A percentile compares a stretch with the other conserved stretches of the same genome.
Evolutionary conservation across 2,113 vertebrate species (phyloP).

Genomic region (Pongo abelii): DNA sequence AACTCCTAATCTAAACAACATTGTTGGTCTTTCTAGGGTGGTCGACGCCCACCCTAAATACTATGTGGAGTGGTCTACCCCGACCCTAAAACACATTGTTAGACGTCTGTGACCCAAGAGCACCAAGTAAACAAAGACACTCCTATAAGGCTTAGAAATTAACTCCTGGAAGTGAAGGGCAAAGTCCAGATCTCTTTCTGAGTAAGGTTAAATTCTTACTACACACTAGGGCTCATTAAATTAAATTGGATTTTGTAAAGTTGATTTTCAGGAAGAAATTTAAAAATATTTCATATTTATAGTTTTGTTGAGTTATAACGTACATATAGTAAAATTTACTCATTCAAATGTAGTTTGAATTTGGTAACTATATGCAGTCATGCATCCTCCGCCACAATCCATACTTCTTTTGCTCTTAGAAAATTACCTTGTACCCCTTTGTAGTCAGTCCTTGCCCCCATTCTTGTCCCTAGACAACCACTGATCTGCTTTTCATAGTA

Average conservation of each 20-base stretch:
- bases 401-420: not conserved
- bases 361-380: not conserved
- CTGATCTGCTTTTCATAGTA: not conserved
- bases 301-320: not conserved
- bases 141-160: not conserved
- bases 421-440: not conserved
- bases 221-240: not conserved
- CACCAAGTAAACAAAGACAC: conserved; percentile 19
- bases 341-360: conserved; percentile 1
- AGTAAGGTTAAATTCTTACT: conserved; percentile 33
- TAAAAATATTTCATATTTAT: conserved; percentile 11
- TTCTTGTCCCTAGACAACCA: not conserved
- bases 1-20: not conserved
- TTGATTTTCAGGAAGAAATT: not conserved
- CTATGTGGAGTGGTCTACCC: not conserved
- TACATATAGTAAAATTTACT: not conserved
- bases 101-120: not conserved
- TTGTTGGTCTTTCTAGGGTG: not conserved
- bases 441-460: not conserved
- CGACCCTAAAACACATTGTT: not conserved
- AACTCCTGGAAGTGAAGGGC: not conserved
- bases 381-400: not conserved
- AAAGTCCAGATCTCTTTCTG: conserved; percentile 9
- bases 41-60: not conserved
- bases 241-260: conserved; percentile 52